Percentiles rank a stretch among this genome's conserved stretches.
Evolutionary conservation across 1,140 invertebrate species (phyloP).

Genomic region (Tribolium madens): DNA sequence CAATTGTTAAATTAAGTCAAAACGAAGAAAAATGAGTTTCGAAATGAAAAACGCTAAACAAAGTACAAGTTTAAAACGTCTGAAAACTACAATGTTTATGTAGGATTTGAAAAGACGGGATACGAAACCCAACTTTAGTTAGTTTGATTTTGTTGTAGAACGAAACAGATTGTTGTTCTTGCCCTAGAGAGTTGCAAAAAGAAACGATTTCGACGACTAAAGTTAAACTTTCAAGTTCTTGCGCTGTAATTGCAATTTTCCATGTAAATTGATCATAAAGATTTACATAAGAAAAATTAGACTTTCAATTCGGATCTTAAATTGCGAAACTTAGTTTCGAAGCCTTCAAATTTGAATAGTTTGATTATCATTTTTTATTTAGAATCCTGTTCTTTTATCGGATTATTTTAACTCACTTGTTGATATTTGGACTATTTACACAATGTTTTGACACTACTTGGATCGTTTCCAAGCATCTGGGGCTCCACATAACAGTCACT

Average conservation of each 20-base stretch:
- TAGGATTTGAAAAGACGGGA: conserved; percentile 15
- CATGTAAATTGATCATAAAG: conserved; percentile 18
- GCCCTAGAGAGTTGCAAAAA: conserved; percentile 23
- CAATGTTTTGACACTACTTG: conserved; percentile 32
- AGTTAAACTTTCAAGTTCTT: conserved; percentile 2
- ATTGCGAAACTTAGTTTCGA: conserved; percentile 5
- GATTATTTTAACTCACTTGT: conserved; percentile 15
- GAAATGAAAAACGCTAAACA: neutral
- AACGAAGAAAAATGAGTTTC: neutral
- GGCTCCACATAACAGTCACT: conserved; percentile 1
- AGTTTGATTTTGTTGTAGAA: conserved; percentile 39
- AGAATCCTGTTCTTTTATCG: neutral
- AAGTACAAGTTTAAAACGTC: neutral
- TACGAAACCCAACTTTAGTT: conserved; percentile 32
- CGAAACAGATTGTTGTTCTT: conserved; percentile 39
- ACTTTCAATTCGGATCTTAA: neutral
- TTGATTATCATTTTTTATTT: too few species aligned
- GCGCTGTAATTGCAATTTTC: conserved; percentile 5
- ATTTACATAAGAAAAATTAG: conserved; percentile 4
- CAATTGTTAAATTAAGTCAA: too few species aligned
- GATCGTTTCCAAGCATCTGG: conserved; percentile 16
- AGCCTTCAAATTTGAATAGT: too few species aligned
- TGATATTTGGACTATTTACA: conserved; percentile 25
- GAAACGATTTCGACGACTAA: conserved; percentile 3
- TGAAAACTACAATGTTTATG: conserved; percentile 28